Evolutionary conservation across 1,140 invertebrate species (phyloP), one percentile per base, ranked within the genome.

Genomic region (Drosophila novamexicana): DNA sequence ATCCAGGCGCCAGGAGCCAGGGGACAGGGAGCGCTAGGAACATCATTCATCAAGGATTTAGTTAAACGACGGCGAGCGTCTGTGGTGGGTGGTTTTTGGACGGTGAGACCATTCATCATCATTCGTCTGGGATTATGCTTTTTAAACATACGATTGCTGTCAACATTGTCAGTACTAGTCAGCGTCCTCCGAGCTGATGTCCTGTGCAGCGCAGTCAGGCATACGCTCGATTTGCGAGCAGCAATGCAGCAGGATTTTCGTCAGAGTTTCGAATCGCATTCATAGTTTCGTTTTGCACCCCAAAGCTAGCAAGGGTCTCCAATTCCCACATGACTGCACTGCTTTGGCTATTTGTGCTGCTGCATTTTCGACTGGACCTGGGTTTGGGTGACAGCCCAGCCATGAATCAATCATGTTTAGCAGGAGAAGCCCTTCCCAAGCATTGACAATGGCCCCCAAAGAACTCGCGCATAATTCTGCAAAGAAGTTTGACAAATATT

Each of bases 101-200:
- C 49, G 58, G 67, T 59, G 42, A 49, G 74, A 81, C 84, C 84
- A 88, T 88, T 88, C 84, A 88, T 88, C 84, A 88, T 88, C 84
- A 88, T 88, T 88, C 84, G 84, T 89, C 84, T 84, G 80, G 84
- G 84, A 88, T 88, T 88, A 88, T 88, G 84, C 84, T 89, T 88
- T 88, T 89, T 89, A 89, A 89, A 89, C 84, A 89, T 89, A 89
- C 85, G 84, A 89, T 89, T 89, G 85, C 84, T 89, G 84, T 89
- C 84, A 89, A 89, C 84, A 84, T 79, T 78, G 84, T 75, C 84
- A 83, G 84, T 84, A 57, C 71, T 79, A 82, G 79, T 83, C 75
- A 61, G 65, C 61, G n/a, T 45, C 29, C 39, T 66, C 36, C 56
- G 54, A 37, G 42, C 62, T 45, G 70, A 42, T 57, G 64, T 61